These are phyloP conservation scores for Spisula subtruncata DNA, from an alignment of 2,888 invertebrate species.

Conservation along the genomic window DNA sequence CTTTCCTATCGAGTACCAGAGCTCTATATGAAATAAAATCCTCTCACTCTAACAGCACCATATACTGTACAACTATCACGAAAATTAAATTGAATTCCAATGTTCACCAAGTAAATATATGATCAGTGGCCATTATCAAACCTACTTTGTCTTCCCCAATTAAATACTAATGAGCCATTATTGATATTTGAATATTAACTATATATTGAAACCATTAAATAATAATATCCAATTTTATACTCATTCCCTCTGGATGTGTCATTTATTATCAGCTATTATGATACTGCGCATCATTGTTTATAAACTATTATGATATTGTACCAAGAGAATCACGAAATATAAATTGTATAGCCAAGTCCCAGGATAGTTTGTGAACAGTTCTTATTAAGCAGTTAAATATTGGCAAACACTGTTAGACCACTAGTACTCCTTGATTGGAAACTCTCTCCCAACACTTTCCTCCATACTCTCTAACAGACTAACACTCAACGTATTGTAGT, in stretches of 20 bases:
- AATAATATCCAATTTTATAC: background rate
- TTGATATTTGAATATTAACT: background rate
- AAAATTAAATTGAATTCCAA: background rate
- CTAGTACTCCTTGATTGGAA: background rate
- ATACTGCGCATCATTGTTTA: background rate
- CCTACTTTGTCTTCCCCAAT: too few relatives aligned
- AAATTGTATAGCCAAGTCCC: background rate
- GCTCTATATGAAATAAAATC: too few relatives aligned
- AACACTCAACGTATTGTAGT: background rate
- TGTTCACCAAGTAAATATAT: background rate
- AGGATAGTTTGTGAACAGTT: background rate
- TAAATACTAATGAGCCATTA: background rate
- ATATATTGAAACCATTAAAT: background rate
- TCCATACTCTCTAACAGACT: background rate
- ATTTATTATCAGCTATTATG: background rate
- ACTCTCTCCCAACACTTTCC: background rate
- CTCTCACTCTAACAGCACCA: too few relatives aligned
- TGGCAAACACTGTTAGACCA: background rate
- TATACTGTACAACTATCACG: too few relatives aligned
- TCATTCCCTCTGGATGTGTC: background rate
- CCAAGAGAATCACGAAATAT: background rate
- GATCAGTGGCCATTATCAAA: too few relatives aligned
- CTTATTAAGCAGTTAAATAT: slow-evolving; percentile 3
- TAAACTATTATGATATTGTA: background rate
- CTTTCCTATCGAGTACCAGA: too few relatives aligned